Percentiles rank a stretch among this genome's conserved stretches.
phyloP scores from a whole-genome alignment of 2,113 vertebrate genomes.

The human region DNA sequence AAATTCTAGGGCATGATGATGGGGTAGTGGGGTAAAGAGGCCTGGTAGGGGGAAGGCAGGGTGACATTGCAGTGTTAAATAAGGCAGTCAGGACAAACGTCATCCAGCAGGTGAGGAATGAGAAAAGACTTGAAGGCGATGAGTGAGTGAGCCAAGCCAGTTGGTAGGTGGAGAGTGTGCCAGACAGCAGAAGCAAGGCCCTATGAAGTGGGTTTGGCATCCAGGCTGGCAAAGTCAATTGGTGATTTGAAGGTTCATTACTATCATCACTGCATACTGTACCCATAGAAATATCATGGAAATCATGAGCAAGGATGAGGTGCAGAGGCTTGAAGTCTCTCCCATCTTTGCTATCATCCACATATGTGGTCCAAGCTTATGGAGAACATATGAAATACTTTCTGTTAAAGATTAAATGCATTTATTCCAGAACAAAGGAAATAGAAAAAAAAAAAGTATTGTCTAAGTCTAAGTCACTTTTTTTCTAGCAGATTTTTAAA shows the following conservation, averaged over 20 bases:
- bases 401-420: slow-evolving; percentile 36
- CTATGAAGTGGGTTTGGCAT: too few species aligned
- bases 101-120: rapidly evolving
- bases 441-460: slow-evolving; percentile 14
- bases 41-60: background rate
- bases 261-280: background rate
- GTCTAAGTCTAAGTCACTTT: background rate
- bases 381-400: background rate
- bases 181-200: background rate
- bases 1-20: background rate
- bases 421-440: slow-evolving; percentile 72
- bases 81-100: rapidly evolving
- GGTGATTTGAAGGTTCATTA: background rate
- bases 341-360: background rate
- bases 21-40: background rate
- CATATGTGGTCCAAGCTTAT: background rate
- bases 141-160: background rate
- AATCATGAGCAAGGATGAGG: background rate
- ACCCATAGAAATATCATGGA: background rate
- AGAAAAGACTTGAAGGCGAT: background rate
- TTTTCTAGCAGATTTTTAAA: slow-evolving; percentile 49
- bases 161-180: background rate
- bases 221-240: background rate
- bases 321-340: background rate
- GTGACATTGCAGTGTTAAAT: background rate